Conservation (phyloP, 2,888 invertebrate species). For the Spialia ferax region DNA sequence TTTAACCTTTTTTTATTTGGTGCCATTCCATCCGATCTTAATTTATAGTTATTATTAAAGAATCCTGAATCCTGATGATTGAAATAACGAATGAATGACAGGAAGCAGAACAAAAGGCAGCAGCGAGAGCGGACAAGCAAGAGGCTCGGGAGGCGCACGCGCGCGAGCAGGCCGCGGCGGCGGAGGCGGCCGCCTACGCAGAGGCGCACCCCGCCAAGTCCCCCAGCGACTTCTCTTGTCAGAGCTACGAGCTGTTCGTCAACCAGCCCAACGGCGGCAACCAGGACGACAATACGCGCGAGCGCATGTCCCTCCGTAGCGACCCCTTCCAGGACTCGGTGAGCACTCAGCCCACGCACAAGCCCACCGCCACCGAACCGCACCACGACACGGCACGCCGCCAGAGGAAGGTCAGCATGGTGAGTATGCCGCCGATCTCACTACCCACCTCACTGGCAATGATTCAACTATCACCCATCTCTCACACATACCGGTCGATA, state of each 20-base stretch:
- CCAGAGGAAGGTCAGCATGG: conserved; percentile 96
- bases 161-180: conserved; percentile 88
- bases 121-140: conserved; percentile 88
- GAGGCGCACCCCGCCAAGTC: conserved; percentile 92
- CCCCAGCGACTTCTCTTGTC: conserved; percentile 96
- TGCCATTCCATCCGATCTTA: no score
- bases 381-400: conserved; percentile 82
- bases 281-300: conserved; percentile 95
- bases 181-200: conserved; percentile 88
- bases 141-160: conserved; percentile 87
- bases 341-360: conserved; percentile 91
- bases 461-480: conserved; percentile 54
- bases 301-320: conserved; percentile 96
- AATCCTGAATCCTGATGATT: background rate
- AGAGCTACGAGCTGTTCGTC: conserved; percentile 96
- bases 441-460: conserved; percentile 69
- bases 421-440: conserved; percentile 87
- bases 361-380: conserved; percentile 86
- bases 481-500: conserved; percentile 15
- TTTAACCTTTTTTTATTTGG: no score
- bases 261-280: conserved; percentile 94
- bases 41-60: no score
- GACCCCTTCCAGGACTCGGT: conserved; percentile 95
- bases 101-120: conserved; percentile 95
- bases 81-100: conserved; percentile 57